Percentiles rank a stretch among this genome's conserved stretches.
Conservation (phyloP, 2,888 invertebrate genomes). For the Rhamphomyia laevipes region DNA sequence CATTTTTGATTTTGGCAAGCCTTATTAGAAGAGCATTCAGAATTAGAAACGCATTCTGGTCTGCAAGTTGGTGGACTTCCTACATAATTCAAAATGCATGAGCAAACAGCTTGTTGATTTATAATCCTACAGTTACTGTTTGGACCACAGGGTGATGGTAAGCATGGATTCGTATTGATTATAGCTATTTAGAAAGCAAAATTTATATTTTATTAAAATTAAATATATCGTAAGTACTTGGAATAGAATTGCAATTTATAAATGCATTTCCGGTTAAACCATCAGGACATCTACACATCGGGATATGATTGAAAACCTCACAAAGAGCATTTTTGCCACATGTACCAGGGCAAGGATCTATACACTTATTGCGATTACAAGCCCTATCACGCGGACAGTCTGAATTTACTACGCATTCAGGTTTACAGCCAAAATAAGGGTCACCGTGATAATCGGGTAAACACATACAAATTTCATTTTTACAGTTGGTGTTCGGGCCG, state of each 20-base stretch:
- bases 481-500: conserved; percentile 59
- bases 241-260: conserved; percentile 39
- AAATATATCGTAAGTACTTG: no score
- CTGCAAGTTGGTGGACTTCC: conserved; percentile 60
- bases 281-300: conserved; percentile 59
- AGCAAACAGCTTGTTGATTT: conserved; percentile 49
- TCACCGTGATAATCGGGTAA: conserved; percentile 59
- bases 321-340: conserved; percentile 68
- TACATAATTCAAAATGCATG: conserved; percentile 48
- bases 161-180: conserved; percentile 45
- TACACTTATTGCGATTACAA: conserved; percentile 61
- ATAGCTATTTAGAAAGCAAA: no score
- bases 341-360: conserved; percentile 65
- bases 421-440: conserved; percentile 64
- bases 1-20: conserved; percentile 62
- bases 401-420: conserved; percentile 63
- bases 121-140: conserved; percentile 52
- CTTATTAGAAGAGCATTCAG: conserved; percentile 52
- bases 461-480: conserved; percentile 25
- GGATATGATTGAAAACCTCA: conserved; percentile 63
- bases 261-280: conserved; percentile 68
- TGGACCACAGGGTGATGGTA: conserved; percentile 58
- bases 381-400: conserved; percentile 61
- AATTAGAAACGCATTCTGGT: conserved; percentile 57
- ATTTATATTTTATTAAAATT: no score